Conservation (phyloP, 2,888 invertebrate genomes). For the Dione juno region DNA sequence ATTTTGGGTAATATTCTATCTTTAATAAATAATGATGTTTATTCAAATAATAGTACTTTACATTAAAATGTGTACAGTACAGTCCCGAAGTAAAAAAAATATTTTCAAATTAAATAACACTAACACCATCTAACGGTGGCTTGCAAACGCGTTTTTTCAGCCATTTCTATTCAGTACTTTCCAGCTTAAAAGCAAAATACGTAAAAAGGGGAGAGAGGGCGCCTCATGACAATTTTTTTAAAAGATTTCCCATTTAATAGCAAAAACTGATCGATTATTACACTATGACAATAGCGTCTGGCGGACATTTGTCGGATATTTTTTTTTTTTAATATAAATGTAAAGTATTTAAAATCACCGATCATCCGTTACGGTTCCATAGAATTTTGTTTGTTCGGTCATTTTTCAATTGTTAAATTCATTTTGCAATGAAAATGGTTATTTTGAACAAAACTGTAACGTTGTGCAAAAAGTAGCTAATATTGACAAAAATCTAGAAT, state of each 20-base stretch:
- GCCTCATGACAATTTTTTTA: constrained; percentile 40
- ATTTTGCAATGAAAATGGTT: constrained; percentile 14
- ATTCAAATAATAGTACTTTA: not conserved
- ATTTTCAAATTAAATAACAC: constrained; percentile 42
- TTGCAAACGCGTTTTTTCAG: constrained; percentile 46
- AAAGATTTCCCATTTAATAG: constrained; percentile 6
- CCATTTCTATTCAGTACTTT: constrained; percentile 48
- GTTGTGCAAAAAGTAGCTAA: constrained; percentile 7
- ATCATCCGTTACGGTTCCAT: constrained; percentile 18
- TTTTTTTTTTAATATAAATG: constrained; percentile 18
- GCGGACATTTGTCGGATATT: not conserved
- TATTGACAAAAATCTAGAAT: constrained; percentile 13
- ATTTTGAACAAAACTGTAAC: not conserved
- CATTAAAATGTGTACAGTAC: not conserved
- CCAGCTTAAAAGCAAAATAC: constrained; percentile 35
- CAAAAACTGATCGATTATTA: constrained; percentile 28
- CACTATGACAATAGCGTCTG: constrained; percentile 7
- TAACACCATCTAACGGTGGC: constrained; percentile 60
- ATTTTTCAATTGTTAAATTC: constrained; percentile 8
- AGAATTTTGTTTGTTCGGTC: constrained; percentile 4
- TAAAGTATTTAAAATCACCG: constrained; percentile 11
- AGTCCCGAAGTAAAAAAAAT: not conserved
- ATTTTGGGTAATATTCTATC: not conserved
- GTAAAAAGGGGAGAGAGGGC: constrained; percentile 64
- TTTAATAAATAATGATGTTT: not conserved